Conservation (phyloP, 2,797 vertebrate species). For the Hoplostethus mediterraneus region DNA sequence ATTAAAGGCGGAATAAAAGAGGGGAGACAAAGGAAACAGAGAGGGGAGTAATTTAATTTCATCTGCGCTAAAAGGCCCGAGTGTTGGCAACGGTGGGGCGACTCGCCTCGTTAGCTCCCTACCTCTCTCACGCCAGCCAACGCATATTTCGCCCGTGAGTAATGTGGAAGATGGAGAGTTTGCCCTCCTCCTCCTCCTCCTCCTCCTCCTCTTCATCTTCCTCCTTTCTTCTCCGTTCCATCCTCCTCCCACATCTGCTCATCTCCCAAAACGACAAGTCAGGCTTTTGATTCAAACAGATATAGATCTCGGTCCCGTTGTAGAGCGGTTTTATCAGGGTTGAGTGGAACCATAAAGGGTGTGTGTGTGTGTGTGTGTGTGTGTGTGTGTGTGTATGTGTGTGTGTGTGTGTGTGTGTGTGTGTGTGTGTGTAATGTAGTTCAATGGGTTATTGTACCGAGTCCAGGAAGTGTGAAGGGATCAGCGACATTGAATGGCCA, state of each 20-base stretch:
- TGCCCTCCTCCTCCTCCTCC: constrained; percentile 19
- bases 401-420: constrained; percentile 21
- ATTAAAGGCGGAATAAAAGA: constrained; percentile 50
- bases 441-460: constrained; percentile 61
- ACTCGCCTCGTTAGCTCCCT: constrained; percentile 67
- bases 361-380: constrained; percentile 12
- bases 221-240: constrained; percentile 43
- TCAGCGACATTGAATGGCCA: constrained; percentile 67
- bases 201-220: constrained; percentile 15
- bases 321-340: background rate
- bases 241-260: constrained; percentile 48
- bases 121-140: constrained; percentile 50
- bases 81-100: constrained; percentile 61
- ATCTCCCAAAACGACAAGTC: constrained; percentile 38
- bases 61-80: constrained; percentile 69
- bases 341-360: constrained; percentile 26
- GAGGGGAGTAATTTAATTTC: constrained; percentile 69
- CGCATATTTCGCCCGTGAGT: constrained; percentile 71
- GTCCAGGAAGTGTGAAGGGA: constrained; percentile 75
- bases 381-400: constrained; percentile 13
- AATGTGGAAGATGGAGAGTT: constrained; percentile 61
- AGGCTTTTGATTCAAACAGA: constrained; percentile 42
- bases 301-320: constrained; percentile 35
- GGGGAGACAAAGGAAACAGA: constrained; percentile 48
- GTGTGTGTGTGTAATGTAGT: constrained; percentile 27